phyloP scores from a whole-genome alignment of 2,797 vertebrate genomes.

The Sphenopsis melanotis region DNA sequence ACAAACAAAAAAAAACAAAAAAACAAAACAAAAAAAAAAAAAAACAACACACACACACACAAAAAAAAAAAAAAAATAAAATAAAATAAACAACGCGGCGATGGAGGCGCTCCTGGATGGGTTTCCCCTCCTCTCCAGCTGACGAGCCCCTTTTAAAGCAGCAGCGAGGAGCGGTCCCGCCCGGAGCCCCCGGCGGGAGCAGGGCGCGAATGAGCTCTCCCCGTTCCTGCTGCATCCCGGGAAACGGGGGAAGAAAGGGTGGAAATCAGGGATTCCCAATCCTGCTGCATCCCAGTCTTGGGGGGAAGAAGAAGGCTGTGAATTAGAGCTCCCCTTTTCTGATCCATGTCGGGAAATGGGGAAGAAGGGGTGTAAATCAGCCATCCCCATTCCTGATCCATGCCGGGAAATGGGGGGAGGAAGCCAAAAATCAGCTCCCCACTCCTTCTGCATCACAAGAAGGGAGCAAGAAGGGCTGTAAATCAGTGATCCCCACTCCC shows the following conservation, averaged over 20 bases:
- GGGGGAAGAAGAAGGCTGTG: no score
- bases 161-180: not conserved
- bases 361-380: no score
- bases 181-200: not conserved
- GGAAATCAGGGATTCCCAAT: rapidly evolving
- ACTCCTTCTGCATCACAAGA: not conserved
- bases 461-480: not conserved
- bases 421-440: not conserved
- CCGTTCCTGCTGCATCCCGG: not conserved
- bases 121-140: not conserved
- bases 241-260: rapidly evolving
- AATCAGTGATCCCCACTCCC: not conserved
- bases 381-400: not conserved
- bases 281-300: not conserved
- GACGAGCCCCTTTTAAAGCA: not conserved
- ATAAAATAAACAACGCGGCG: not conserved
- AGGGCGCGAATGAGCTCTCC: not conserved
- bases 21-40: not conserved
- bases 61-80: no score
- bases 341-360: rapidly evolving
- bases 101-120: not conserved
- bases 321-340: rapidly evolving
- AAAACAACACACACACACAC: not conserved
- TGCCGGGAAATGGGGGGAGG: no score
- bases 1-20: no score